phyloP scores from a whole-genome alignment of 2,888 invertebrate species.

The Gastrophysa polygoni region DNA sequence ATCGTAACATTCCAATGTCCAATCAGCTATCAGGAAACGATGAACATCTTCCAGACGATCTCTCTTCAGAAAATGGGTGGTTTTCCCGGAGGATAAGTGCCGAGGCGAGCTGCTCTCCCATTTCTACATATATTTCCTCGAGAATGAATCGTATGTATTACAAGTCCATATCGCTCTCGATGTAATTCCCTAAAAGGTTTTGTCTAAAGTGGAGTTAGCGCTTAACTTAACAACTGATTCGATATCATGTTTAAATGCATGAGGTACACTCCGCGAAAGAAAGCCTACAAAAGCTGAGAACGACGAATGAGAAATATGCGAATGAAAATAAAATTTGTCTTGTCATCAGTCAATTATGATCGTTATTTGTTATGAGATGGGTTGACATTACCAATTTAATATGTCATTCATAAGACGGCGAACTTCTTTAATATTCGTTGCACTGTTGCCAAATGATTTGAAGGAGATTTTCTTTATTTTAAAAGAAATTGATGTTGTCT shows the following conservation, averaged over 20 bases:
- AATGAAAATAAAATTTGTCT: no score
- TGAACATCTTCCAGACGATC: background rate
- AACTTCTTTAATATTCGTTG: no score
- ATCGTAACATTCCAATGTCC: no score
- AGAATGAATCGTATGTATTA: slow-evolving; percentile 51
- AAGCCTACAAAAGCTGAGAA: no score
- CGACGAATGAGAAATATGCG: no score
- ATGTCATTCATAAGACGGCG: no score
- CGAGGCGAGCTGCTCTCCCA: slow-evolving; percentile 34
- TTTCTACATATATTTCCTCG: slow-evolving; percentile 40
- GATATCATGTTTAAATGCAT: slow-evolving; percentile 61
- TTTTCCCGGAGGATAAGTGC: slow-evolving; percentile 22
- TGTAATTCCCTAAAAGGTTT: slow-evolving; percentile 61
- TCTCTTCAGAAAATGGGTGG: background rate
- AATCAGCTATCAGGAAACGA: background rate
- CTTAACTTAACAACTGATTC: slow-evolving; percentile 61
- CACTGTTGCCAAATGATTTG: no score
- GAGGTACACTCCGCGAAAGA: slow-evolving; percentile 43
- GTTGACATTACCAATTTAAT: no score
- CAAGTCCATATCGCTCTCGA: slow-evolving; percentile 39
- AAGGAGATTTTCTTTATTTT: no score
- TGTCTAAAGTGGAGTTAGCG: slow-evolving; percentile 59
- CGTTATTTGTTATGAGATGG: no score
- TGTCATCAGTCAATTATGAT: no score
- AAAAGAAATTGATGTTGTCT: no score